Conservation (phyloP, 2,888 invertebrate genomes). For the Ceraclea dissimilis region DNA sequence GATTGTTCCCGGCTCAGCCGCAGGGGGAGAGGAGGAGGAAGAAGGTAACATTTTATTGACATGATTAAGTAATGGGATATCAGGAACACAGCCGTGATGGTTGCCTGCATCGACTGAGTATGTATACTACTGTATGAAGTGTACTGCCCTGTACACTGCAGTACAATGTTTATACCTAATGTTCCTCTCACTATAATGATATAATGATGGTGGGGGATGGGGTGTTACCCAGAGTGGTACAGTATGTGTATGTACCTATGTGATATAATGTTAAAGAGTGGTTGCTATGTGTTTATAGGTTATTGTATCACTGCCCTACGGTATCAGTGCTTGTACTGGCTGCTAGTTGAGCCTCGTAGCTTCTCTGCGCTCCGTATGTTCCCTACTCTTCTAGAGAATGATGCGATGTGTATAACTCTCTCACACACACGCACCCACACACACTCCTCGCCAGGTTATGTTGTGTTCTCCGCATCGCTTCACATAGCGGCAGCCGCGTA, state of each 20-base stretch:
- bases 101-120: no score
- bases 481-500: slow-evolving; percentile 10
- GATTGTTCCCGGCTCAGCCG: slow-evolving; percentile 71
- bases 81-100: background rate
- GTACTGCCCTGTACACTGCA: no score
- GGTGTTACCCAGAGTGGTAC: no score
- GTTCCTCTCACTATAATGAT: no score
- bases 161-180: no score
- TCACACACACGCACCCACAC: slow-evolving; percentile 7
- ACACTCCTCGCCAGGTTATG: slow-evolving; percentile 11
- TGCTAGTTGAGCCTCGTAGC: slow-evolving; percentile 33
- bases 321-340: slow-evolving; percentile 30
- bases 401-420: background rate
- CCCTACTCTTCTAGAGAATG: slow-evolving; percentile 13
- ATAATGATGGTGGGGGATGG: no score
- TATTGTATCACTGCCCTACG: slow-evolving; percentile 20
- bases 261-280: slow-evolving; percentile 7
- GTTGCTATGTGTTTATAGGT: slow-evolving; percentile 27
- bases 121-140: no score
- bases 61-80: background rate
- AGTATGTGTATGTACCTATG: no score
- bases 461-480: slow-evolving; percentile 17
- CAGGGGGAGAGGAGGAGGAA: slow-evolving; percentile 38
- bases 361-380: slow-evolving; percentile 24
- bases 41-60: background rate